Evolutionary conservation across 2,797 vertebrate species (phyloP), one percentile per base, ranked within the genome.

Genomic region (Chaetodon trifasciatus): DNA sequence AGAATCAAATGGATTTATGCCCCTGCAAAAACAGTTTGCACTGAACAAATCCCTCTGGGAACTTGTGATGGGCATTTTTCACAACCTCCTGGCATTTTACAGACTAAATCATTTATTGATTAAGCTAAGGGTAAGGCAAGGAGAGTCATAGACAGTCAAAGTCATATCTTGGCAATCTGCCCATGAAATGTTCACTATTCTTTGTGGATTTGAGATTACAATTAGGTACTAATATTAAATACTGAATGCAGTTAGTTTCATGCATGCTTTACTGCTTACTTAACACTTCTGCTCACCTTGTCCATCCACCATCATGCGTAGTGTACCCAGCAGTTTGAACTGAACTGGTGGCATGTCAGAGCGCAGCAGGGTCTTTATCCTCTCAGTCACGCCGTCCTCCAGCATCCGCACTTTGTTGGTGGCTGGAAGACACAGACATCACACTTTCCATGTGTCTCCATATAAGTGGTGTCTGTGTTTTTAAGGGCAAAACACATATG

Each of bases 291-390:
- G 13, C 78, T 83, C 64, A 97, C 97, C 97, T 95, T 97, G 97
- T n/a, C 97, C 97, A 4, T 97, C 97, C 88, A 96, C 96, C 94
- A 98, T 93, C 95, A 96, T 97, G 17, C 97, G 95, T 4, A 98
- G 76, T 0, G 96, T 97, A 0, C 96, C 97, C 5, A 98, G 93
- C 5, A 98, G 95, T 75, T 96, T 98, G 75, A 96, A 97, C 82
- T 97, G 97, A 70, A 95, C 96, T 0, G 97, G 97, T 0, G 97
- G 96, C 93, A 96, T 96, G 91, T 98, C 96, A 0, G 96, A 96
- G 50, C 94, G 94, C 52, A 98, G 93, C 32, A 98, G 94, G 0
- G 88, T 91, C 91, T 96, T 95, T 62, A 97, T 97, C 40, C 96
- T 89, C 83, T 95, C 95, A 0, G 92, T 94, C 1, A 97, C 93